Conservation (phyloP, 2,888 invertebrate genomes). For the Standfussiana lucernea region DNA sequence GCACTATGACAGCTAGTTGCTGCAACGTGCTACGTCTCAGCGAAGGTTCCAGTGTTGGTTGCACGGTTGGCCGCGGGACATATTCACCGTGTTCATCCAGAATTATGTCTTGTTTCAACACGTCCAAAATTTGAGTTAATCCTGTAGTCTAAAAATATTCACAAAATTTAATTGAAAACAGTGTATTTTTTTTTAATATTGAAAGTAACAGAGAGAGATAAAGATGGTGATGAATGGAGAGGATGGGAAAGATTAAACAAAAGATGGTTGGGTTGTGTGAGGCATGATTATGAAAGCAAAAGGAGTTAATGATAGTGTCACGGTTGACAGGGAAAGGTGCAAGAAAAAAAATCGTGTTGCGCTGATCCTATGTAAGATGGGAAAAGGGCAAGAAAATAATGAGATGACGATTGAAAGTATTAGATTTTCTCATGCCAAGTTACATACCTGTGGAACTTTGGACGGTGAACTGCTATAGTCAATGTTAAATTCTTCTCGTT, state of each 20-base stretch:
- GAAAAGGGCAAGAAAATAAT: background rate
- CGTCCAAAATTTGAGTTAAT: conserved; percentile 84
- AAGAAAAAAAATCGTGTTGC: background rate
- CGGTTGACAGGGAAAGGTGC: background rate
- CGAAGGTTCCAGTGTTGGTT: conserved; percentile 91
- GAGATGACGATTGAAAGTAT: background rate
- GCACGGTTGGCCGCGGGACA: conserved; percentile 64
- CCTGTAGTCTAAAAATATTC: conserved; percentile 78
- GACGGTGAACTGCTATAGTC: conserved; percentile 79
- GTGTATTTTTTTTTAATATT: background rate
- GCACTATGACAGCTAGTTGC: conserved; percentile 92
- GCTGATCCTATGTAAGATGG: background rate
- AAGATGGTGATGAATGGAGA: background rate
- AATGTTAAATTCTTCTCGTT: conserved; percentile 84
- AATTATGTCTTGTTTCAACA: conserved; percentile 85
- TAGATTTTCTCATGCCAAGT: background rate
- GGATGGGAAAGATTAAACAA: background rate
- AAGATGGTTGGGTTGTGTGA: background rate
- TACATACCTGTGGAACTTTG: conserved; percentile 79
- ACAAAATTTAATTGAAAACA: background rate
- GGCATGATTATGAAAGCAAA: background rate
- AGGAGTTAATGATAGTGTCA: background rate
- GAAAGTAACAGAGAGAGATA: background rate
- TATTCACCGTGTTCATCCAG: conserved; percentile 80
- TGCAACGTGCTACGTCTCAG: conserved; percentile 92